These are phyloP conservation scores for Callipepla californica DNA, from an alignment of 2,113 vertebrate genomes.

Conservation along the genomic window DNA sequence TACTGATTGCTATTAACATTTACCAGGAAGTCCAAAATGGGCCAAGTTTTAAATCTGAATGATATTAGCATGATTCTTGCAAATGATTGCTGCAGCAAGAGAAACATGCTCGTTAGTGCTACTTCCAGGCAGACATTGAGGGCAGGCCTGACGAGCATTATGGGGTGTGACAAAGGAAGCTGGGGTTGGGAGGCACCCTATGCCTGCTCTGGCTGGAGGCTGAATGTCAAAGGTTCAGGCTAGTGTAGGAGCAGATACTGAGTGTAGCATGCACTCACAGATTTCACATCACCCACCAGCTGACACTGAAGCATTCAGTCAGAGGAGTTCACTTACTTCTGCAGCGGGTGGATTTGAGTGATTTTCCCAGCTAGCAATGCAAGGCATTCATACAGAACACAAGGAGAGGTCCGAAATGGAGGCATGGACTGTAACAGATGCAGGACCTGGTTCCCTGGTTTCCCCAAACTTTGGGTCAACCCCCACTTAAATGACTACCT, in stretches of 20 bases:
- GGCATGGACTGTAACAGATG: background rate
- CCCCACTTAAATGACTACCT: fast-evolving
- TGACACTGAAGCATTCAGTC: background rate
- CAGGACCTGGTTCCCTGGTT: background rate
- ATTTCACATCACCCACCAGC: background rate
- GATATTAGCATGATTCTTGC: background rate
- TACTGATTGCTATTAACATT: background rate
- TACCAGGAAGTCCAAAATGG: background rate
- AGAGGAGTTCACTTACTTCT: background rate
- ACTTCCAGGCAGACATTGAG: background rate
- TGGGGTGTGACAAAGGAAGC: background rate
- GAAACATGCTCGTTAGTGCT: conserved; percentile 52
- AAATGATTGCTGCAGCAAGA: conserved; percentile 22
- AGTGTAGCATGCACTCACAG: background rate
- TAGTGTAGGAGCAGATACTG: background rate
- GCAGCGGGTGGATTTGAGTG: background rate
- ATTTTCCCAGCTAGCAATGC: background rate
- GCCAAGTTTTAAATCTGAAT: background rate
- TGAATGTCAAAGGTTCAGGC: background rate
- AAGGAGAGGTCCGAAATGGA: background rate
- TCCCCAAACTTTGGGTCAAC: background rate
- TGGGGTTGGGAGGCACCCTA: background rate
- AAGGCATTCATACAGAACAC: background rate
- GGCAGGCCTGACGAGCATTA: background rate
- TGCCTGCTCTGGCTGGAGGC: background rate